phyloP scores from a whole-genome alignment of 2,888 invertebrate genomes.

The Dendrolimus houi region DNA sequence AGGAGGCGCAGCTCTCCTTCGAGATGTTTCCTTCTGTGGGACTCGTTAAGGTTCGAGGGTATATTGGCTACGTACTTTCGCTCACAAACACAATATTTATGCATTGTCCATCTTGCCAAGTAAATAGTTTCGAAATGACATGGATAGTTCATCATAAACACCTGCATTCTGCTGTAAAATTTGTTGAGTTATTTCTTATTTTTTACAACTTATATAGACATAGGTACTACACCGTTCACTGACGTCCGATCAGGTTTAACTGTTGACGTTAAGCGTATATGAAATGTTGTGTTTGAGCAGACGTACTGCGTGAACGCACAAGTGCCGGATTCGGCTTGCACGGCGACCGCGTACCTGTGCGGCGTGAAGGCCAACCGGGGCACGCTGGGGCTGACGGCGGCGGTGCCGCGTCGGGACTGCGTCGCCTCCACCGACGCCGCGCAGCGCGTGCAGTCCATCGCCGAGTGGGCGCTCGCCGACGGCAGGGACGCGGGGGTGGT shows the following conservation, averaged over 20 bases:
- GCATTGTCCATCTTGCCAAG: too few relatives aligned
- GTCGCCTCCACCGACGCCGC: slow-evolving; percentile 58
- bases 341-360: slow-evolving; percentile 80
- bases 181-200: not conserved
- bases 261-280: too few relatives aligned
- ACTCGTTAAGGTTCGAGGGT: slow-evolving; percentile 80
- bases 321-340: slow-evolving; percentile 83
- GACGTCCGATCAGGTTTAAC: too few relatives aligned
- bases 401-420: slow-evolving; percentile 78
- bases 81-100: too few relatives aligned
- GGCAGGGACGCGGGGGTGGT: slow-evolving; percentile 59
- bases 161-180: too few relatives aligned
- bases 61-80: too few relatives aligned
- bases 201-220: not conserved
- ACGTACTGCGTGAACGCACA: slow-evolving; percentile 77
- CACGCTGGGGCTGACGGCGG: slow-evolving; percentile 79
- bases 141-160: too few relatives aligned
- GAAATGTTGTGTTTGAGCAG: slow-evolving; percentile 24
- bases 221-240: too few relatives aligned
- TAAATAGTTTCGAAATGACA: not conserved
- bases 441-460: slow-evolving; percentile 78
- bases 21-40: slow-evolving; percentile 79
- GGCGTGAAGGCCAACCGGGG: slow-evolving; percentile 80
- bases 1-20: slow-evolving; percentile 75
- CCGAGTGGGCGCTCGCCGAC: slow-evolving; percentile 76